phyloP scores from a whole-genome alignment of 1,140 invertebrate species.

The Papilio machaon region DNA sequence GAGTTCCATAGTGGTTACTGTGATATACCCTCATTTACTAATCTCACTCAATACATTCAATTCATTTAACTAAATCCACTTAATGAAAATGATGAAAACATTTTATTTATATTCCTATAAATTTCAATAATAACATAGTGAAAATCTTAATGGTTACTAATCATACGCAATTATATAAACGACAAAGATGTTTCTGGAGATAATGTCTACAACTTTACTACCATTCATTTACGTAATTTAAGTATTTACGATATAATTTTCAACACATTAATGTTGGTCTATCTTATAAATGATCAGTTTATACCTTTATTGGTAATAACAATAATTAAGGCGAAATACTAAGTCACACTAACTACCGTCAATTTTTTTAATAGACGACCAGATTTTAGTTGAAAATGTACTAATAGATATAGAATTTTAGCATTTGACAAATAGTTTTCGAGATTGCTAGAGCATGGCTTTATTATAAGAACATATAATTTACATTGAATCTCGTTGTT shows the following conservation, averaged over 20 bases:
- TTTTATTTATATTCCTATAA: neutral
- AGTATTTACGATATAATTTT: constrained; percentile 22
- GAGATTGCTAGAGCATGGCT: neutral
- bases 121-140: constrained; percentile 32
- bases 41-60: neutral
- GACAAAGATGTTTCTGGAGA: constrained; percentile 24
- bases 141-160: constrained; percentile 10
- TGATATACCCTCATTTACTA: neutral
- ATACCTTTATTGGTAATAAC: constrained; percentile 8
- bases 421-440: constrained; percentile 4
- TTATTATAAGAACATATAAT: neutral
- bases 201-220: constrained; percentile 30
- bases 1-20: neutral
- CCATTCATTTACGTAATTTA: constrained; percentile 17
- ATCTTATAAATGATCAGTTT: constrained; percentile 29
- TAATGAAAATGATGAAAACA: neutral
- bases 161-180: constrained; percentile 17
- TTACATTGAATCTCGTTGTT: neutral
- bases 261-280: constrained; percentile 23
- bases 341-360: constrained; percentile 29
- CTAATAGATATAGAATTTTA: constrained; percentile 1
- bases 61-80: neutral
- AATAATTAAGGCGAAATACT: constrained; percentile 35
- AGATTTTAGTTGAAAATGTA: neutral
- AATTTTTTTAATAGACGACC: neutral